Base-by-base conservation (phyloP, 2,888 invertebrate genomes). In the Phasia obesa region DNA sequence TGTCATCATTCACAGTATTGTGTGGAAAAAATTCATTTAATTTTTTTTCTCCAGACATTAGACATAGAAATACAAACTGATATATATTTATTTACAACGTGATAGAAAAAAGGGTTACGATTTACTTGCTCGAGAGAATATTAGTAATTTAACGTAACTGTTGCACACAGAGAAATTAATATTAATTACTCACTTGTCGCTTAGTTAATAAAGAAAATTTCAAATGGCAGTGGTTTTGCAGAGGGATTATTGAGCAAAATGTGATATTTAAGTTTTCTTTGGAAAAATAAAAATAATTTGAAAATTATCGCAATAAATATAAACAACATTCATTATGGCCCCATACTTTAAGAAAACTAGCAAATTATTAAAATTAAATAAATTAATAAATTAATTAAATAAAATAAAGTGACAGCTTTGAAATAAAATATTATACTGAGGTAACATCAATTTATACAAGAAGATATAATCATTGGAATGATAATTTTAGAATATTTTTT, bases 121-220 rank as follows among this genome's bases (percentile, higher is more conserved):
- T 6, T 44, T 69, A 38, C 23, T 62, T 62, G 23, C 27, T 9
- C 23, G 23, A 3, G 13, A 49, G 17, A 49, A 67, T 49, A 42
- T 75, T 59, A 55, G 62, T 70, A 64, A 62, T 62, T 70, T 55
- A 47, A 62, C 55, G 51, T 53, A 69, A 51, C n/a, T 57, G 7
- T 42, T 51, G 19, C 59, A 31, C 15, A 31, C 31, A 38, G 3
- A 21, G 23, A 64, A 15, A 51, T 25, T 17, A 31, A 70, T 35
- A 62, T 77, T 64, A 70, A 62, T 70, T 62, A 70, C 69, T 77
- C 51, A 70, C 25, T 62, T 77, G 53, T 62, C 69, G 60, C 70
- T 70, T 55, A 25, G 17, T 62, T 35, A 75, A 49, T 65, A 59
- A 67, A 62, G 53, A 15, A 77, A 77, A 62, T 70, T 70, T 62